Base-by-base conservation (phyloP, 2,797 vertebrate genomes). In the Anguilla pacifica region DNA sequence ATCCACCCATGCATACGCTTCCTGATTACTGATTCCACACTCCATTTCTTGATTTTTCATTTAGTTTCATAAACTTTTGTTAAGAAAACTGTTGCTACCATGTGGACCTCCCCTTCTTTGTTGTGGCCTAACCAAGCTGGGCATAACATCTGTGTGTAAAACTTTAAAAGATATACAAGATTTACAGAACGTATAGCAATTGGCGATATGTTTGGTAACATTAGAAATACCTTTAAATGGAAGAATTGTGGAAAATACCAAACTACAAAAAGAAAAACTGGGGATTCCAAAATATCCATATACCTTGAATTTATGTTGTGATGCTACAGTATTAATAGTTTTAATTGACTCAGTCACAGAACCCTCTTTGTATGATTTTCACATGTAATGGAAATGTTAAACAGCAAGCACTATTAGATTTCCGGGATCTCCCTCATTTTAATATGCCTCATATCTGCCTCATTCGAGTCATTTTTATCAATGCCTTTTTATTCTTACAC, bases 401-500 rank as follows among this genome's bases (percentile, higher is more conserved):
- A 39, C 39, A 39, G 39, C 39, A 39, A 39, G 39, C 39, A 39
- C 39, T 39, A 39, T 39, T 39, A 39, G 35, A 39, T 39, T 39
- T 2, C 39, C 0, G 39, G 39, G 39, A 39, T 39, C 39, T 39
- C 39, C 39, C 39, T 39, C 39, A 39, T 39, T 39, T 39, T 39
- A 39, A 39, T 39, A 39, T 39, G 39, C 39, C 39, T 39, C 39
- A 43, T 43, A 43, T 43, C 43, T 43, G 43, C 43, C 43, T 46
- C 43, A 46, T 46, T 46, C 43, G 43, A 46, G 43, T 46, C 43
- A 46, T 46, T 46, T 46, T 46, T 64, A 17, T 2, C 22, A 25
- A 22, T 64, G 61, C 61, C 92, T 93, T 94, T 90, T 90, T 89
- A 87, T 92, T 93, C 93, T 91, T 88, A 57, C 67, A 85, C n/a